Conservation (phyloP, 2,888 invertebrate species). For the Mantis religiosa region DNA sequence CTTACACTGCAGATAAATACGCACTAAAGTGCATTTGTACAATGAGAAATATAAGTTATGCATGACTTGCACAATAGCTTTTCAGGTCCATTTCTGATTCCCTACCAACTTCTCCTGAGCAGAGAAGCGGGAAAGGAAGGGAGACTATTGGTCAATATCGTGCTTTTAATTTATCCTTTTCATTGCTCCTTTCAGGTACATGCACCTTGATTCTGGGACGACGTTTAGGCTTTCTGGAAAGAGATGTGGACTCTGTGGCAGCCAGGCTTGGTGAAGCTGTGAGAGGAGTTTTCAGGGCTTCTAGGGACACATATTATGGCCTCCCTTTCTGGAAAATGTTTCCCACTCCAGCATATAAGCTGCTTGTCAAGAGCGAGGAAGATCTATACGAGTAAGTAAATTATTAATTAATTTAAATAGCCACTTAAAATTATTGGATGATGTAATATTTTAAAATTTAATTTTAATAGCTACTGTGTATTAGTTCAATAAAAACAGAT, state of each 20-base stretch:
- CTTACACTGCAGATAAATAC: too few relatives aligned
- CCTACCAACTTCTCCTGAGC: too few relatives aligned
- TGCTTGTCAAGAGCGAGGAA: conserved; percentile 70
- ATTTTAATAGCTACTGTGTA: too few relatives aligned
- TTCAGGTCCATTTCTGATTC: too few relatives aligned
- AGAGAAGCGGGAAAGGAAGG: too few relatives aligned
- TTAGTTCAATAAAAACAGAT: too few relatives aligned
- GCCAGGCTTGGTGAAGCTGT: conserved; percentile 49
- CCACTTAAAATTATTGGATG: background rate
- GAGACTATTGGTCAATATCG: too few relatives aligned
- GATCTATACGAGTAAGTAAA: conserved; percentile 69
- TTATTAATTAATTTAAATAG: background rate
- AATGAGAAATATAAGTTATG: too few relatives aligned
- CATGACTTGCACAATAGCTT: too few relatives aligned
- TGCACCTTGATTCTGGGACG: conserved; percentile 75
- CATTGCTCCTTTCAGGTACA: conserved; percentile 51
- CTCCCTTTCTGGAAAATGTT: conserved; percentile 78
- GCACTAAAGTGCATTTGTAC: too few relatives aligned
- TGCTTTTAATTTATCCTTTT: too few relatives aligned
- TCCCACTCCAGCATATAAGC: conserved; percentile 66
- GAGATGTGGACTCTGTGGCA: conserved; percentile 47
- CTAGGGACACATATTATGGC: conserved; percentile 77
- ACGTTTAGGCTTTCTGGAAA: conserved; percentile 67
- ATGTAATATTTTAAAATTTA: too few relatives aligned
- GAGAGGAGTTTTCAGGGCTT: conserved; percentile 71